These are phyloP conservation scores for Cephus cinctus DNA, from an alignment of 1,140 invertebrate genomes.

Conservation along the genomic window DNA sequence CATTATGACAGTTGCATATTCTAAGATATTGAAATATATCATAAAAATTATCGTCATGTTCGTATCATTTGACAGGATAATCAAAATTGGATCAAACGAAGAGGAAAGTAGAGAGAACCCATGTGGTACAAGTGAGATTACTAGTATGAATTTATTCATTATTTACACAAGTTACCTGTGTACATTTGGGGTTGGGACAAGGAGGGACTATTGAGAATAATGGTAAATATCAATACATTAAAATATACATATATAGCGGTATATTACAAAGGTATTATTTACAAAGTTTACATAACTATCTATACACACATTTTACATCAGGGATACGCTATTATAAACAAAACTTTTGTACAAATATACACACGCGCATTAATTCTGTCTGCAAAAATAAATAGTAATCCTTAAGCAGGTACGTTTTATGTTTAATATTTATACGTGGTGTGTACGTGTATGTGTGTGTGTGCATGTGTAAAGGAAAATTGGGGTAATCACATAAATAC, in stretches of 20 bases:
- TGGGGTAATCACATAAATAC: conserved; percentile 10
- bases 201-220: conserved; percentile 22
- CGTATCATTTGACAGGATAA: no score
- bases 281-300: conserved; percentile 50
- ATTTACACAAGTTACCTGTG: conserved; percentile 31
- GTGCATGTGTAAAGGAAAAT: conserved; percentile 1
- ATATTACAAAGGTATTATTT: conserved; percentile 53
- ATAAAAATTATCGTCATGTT: no score
- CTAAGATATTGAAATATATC: no score
- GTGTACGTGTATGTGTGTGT: neutral
- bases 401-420: conserved; percentile 51
- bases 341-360: conserved; percentile 53
- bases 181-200: conserved; percentile 25
- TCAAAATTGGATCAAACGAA: no score
- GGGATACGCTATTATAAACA: conserved; percentile 16
- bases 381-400: conserved; percentile 50
- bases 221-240: conserved; percentile 28
- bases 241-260: conserved; percentile 45
- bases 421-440: conserved; percentile 26
- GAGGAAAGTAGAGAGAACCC: no score
- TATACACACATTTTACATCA: conserved; percentile 52
- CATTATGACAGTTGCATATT: no score
- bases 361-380: conserved; percentile 28
- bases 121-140: no score
- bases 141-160: conserved; percentile 30